A percentile compares a stretch with the other conserved stretches of the same genome.
phyloP scores from a whole-genome alignment of 2,113 vertebrate species.

The Ceuthmochares aereus region DNA sequence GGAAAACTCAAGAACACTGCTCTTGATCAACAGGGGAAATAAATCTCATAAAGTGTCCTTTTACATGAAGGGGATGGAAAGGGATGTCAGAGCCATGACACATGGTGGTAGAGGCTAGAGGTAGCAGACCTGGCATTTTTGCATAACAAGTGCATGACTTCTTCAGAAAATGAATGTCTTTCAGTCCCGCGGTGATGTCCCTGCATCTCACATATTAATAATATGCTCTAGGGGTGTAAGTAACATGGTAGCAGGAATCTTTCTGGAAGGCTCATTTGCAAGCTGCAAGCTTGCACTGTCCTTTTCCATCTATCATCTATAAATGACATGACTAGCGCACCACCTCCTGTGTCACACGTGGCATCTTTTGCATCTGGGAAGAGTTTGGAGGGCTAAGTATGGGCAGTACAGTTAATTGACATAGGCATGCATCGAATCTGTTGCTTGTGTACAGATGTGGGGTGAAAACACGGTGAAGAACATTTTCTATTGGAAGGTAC shows the following conservation, averaged over 20 bases:
- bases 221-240: neutral
- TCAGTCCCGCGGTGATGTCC: neutral
- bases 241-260: neutral
- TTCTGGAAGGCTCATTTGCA: neutral
- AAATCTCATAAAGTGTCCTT: neutral
- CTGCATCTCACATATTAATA: neutral
- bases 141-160: accelerated
- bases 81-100: neutral
- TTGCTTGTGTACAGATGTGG: neutral
- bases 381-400: neutral
- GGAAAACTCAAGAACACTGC: neutral
- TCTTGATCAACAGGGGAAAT: neutral
- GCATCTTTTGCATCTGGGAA: neutral
- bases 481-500: neutral
- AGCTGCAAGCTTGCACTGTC: neutral
- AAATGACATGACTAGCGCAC: neutral
- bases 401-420: neutral
- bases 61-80: neutral
- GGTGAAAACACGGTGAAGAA: neutral
- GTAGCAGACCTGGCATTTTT: neutral
- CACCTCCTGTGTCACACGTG: neutral
- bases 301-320: neutral
- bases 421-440: neutral
- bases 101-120: neutral
- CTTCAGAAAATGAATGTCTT: neutral